These are phyloP conservation scores for Mus pahari DNA, from an alignment of 2,113 vertebrate species.

Conservation along the genomic window DNA sequence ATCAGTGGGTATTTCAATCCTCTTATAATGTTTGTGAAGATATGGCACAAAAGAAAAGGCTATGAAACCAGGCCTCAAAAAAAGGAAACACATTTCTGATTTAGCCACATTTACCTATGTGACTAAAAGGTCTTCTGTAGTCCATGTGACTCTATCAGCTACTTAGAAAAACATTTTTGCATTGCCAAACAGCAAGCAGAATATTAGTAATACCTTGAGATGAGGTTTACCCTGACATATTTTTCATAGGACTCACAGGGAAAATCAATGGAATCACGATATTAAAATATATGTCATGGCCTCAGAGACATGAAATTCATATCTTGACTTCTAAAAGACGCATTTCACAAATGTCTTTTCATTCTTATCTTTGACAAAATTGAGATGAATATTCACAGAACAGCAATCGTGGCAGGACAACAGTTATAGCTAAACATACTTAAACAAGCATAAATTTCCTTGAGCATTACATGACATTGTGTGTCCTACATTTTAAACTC, in stretches of 20 bases:
- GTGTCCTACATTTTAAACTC: neutral
- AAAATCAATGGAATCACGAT: neutral
- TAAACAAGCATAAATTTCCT: neutral
- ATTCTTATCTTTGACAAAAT: neutral
- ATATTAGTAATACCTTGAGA: neutral
- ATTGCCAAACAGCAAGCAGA: neutral
- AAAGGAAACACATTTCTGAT: neutral
- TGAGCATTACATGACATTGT: neutral
- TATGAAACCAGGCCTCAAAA: neutral
- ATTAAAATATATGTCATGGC: neutral
- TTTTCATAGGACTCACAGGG: neutral
- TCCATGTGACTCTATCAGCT: neutral
- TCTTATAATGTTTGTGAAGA: constrained; percentile 9
- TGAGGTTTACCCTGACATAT: neutral
- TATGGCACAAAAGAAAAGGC: neutral
- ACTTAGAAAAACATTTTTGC: neutral
- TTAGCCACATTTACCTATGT: neutral
- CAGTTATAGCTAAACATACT: neutral
- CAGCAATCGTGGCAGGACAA: neutral
- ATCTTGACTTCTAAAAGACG: neutral
- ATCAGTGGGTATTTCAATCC: neutral
- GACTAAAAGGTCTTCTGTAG: neutral
- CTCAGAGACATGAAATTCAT: neutral
- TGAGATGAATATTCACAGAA: neutral
- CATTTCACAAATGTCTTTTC: neutral